Conservation (phyloP, 2,113 vertebrate species). For the Cephalopholis sonnerati region DNA sequence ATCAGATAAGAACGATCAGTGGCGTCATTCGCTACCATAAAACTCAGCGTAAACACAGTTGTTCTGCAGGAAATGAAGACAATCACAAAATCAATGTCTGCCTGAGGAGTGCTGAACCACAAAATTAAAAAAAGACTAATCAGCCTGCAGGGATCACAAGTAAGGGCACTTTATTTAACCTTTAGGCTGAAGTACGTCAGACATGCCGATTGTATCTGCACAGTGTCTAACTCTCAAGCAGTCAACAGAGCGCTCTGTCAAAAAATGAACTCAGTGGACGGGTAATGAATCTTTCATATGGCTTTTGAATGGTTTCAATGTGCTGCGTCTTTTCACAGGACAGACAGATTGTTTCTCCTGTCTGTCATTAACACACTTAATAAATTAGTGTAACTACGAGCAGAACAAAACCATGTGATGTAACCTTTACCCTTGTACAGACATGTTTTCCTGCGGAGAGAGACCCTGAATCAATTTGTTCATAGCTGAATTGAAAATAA, state of each 20-base stretch:
- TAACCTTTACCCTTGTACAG: slow-evolving; percentile 18
- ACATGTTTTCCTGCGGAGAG: slow-evolving; percentile 18
- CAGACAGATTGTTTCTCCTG: background rate
- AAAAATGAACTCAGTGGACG: background rate
- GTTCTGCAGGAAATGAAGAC: slow-evolving; percentile 33
- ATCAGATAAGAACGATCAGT: slow-evolving; percentile 21
- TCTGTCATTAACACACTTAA: background rate
- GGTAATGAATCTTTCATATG: slow-evolving; percentile 24
- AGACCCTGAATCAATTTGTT: slow-evolving; percentile 47
- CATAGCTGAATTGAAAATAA: slow-evolving; percentile 31
- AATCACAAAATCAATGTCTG: slow-evolving; percentile 20
- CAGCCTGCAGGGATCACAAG: slow-evolving; percentile 1
- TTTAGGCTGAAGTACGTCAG: slow-evolving; percentile 13
- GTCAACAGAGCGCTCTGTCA: background rate
- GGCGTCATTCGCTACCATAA: slow-evolving; percentile 16
- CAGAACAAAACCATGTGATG: slow-evolving; percentile 3
- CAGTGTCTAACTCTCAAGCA: slow-evolving; percentile 14
- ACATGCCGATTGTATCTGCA: background rate
- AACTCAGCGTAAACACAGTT: slow-evolving; percentile 55
- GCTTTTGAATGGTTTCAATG: slow-evolving; percentile 38
- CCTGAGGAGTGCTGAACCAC: slow-evolving; percentile 63
- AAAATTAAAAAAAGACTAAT: background rate
- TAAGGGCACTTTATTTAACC: slow-evolving; percentile 51
- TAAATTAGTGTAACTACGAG: slow-evolving; percentile 6
- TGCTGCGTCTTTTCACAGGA: background rate